Evolutionary conservation across 2,797 vertebrate species (phyloP).

Genomic region (Premnoplex brunnescens): DNA sequence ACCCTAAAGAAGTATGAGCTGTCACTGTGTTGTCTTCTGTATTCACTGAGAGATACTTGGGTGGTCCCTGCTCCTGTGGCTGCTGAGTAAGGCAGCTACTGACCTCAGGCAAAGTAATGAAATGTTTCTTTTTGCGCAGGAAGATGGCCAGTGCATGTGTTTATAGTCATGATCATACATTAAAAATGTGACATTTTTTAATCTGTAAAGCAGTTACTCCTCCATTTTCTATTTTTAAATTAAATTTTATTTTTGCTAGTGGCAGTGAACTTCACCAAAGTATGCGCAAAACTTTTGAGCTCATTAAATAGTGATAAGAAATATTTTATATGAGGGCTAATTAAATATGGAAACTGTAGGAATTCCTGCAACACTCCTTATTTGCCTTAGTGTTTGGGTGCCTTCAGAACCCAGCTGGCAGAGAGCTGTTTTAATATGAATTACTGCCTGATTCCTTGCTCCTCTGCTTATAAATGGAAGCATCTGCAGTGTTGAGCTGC

Average conservation of each 20-base stretch:
- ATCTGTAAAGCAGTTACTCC: neutral
- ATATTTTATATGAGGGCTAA: neutral
- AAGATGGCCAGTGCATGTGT: neutral
- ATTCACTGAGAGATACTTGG: neutral
- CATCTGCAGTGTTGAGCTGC: constrained; percentile 26
- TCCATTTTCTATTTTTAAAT: neutral
- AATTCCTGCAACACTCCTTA: neutral
- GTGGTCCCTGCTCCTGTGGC: neutral
- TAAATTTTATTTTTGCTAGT: neutral
- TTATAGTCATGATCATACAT: fast-evolving
- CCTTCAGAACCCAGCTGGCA: neutral
- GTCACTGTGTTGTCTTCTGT: neutral
- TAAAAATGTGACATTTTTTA: neutral
- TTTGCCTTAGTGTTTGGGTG: neutral
- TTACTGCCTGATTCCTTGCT: neutral
- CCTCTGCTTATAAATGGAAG: neutral
- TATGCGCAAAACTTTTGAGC: neutral
- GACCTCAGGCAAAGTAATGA: neutral
- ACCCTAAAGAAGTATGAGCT: neutral
- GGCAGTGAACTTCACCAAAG: neutral
- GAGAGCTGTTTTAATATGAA: neutral
- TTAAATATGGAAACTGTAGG: neutral
- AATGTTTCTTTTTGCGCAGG: neutral
- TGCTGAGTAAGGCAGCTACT: neutral
- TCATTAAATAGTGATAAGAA: neutral